Evolutionary conservation across 2,113 vertebrate genomes (phyloP).

Genomic region (Coturnix japonica): DNA sequence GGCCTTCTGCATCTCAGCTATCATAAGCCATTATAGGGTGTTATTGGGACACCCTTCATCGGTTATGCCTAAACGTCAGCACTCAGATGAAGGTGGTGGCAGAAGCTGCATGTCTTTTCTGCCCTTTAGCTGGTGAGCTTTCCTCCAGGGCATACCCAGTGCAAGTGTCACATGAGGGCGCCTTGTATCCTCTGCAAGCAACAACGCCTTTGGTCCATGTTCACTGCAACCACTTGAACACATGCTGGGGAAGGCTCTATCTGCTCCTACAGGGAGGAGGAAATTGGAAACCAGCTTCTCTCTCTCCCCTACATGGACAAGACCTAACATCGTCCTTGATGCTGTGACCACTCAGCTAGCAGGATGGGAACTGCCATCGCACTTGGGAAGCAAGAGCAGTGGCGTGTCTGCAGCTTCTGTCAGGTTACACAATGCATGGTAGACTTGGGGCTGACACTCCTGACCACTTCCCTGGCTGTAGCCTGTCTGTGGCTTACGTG

Average conservation of each 20-base stretch:
- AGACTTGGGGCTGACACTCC: not conserved
- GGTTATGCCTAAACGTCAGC: not conserved
- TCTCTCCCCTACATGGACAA: not conserved
- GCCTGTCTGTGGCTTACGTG: not conserved
- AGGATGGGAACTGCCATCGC: accelerated
- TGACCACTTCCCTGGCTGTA: not conserved
- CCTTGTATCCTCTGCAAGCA: accelerated
- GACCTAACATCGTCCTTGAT: not conserved
- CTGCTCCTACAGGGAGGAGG: not conserved
- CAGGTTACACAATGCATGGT: accelerated
- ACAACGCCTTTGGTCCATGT: not conserved
- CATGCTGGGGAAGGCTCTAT: accelerated
- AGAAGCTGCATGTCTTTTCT: not conserved
- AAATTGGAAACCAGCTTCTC: accelerated
- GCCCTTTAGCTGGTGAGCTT: accelerated
- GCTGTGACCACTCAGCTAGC: accelerated
- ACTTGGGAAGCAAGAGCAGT: not conserved
- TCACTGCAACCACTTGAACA: not conserved
- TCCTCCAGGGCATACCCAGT: not conserved
- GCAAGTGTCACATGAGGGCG: not conserved
- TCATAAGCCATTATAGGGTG: not conserved
- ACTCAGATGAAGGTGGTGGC: not conserved
- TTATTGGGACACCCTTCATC: not conserved
- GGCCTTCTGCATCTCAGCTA: accelerated
- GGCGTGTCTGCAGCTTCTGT: not conserved